Evolutionary conservation across 2,797 vertebrate genomes (phyloP).

Genomic region (Mormyrus hasselquistii): DNA sequence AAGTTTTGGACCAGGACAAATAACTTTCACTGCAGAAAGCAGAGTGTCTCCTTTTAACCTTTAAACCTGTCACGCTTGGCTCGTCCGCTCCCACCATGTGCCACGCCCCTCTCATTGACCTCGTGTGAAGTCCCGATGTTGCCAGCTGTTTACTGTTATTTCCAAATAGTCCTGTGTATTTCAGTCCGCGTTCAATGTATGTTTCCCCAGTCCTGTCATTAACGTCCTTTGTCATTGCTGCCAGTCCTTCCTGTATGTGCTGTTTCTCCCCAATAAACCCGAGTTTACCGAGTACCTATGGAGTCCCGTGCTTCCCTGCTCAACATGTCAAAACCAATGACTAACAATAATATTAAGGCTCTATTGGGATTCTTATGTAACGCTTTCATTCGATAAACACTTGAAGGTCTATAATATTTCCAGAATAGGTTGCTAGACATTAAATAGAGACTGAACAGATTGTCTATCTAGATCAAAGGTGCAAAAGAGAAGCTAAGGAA

Average conservation of each 20-base stretch:
- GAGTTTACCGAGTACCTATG: too few species aligned
- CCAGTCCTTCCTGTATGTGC: too few species aligned
- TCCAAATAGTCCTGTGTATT: too few species aligned
- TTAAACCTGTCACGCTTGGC: background rate
- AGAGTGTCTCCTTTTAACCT: background rate
- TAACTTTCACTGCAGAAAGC: background rate
- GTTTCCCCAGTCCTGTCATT: too few species aligned
- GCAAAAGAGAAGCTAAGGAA: background rate
- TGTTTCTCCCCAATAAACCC: too few species aligned
- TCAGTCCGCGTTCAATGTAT: too few species aligned
- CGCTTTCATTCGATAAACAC: background rate
- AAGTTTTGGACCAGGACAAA: background rate
- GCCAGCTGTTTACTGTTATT: too few species aligned
- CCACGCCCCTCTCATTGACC: too few species aligned
- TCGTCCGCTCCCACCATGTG: too few species aligned
- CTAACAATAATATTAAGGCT: background rate
- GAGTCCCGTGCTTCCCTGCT: too few species aligned
- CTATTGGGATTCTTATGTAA: background rate
- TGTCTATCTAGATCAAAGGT: background rate
- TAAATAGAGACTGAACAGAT: background rate
- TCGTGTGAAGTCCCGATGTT: too few species aligned
- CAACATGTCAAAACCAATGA: background rate
- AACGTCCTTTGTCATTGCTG: too few species aligned
- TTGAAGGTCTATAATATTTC: background rate
- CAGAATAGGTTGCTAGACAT: background rate